Evolutionary conservation across 1,140 invertebrate genomes (phyloP), one percentile per base, ranked within the genome.

Genomic region (Melitaea cinxia): DNA sequence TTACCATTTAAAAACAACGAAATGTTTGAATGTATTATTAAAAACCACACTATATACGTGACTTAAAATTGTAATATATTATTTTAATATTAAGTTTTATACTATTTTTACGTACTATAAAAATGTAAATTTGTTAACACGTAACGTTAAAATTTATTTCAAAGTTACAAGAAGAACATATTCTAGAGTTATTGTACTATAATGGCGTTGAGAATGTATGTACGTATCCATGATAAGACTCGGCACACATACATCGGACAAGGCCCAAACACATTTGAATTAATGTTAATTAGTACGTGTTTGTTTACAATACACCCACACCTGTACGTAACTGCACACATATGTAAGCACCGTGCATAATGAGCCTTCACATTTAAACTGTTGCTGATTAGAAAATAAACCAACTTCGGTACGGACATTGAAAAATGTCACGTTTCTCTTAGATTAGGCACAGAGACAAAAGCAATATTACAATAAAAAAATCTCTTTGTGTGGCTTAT

Each of bases 241-340:
- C 70, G 68, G 64, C 69, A 78, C 75, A 80, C 78, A 77, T 70
- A 65, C 65, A 78, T 70, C 65, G 23, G 57, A 65, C 78, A 69
- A 78, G 84, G 79, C 75, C 84, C 82, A 75, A 73, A 80, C 78
- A 84, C 81, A 82, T 76, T 72, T 83, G 85, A 86, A 86, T 86
- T 78, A 73, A 83, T 80, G 83, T 82, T 89, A 88, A 88, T 88
- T 88, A 82, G 77, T 83, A 78, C 74, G 73, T 77, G 72, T 82
- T 81, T 80, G 80, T 87, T 85, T 86, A 78, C 80, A 81, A 47
- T 62, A 78, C 75, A 75, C 80, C 74, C 78, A 75, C 72, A 80
- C 70, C 71, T 54, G 50, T 37, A 50, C 59, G 62, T 63, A 66
- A 71, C 70, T 67, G 76, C 68, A 74, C 56, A 73, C 65, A 67